Conservation (phyloP, 2,797 vertebrate genomes). For the Thripadectes ignobilis region DNA sequence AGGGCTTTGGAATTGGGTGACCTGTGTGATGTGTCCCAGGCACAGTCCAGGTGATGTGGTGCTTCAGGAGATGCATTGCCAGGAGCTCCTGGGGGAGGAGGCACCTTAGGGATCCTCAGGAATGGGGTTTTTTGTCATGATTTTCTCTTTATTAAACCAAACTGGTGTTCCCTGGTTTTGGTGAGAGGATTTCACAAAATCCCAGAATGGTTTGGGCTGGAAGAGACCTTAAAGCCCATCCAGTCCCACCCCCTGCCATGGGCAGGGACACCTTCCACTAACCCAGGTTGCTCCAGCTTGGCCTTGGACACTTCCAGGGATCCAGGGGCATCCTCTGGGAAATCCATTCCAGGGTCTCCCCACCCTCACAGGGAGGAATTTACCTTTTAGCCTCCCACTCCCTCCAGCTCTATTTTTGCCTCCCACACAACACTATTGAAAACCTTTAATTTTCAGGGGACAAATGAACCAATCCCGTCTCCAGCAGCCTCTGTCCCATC, state of each 20-base stretch:
- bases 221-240: background rate
- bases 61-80: background rate
- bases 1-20: rapidly evolving
- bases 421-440: background rate
- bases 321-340: background rate
- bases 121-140: background rate
- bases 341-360: background rate
- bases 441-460: background rate
- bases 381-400: background rate
- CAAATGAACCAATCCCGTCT: background rate
- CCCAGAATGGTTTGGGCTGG: no score
- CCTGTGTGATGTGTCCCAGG: rapidly evolving
- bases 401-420: rapidly evolving
- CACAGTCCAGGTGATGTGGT: background rate
- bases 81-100: background rate
- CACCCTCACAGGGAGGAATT: background rate
- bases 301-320: background rate
- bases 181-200: background rate
- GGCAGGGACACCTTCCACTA: background rate
- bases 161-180: background rate
- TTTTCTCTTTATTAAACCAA: background rate
- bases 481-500: background rate
- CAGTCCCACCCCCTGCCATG: background rate
- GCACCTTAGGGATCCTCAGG: background rate
- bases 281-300: rapidly evolving